phyloP scores from a whole-genome alignment of 2,888 invertebrate species.

The Folsomia manolachei region DNA sequence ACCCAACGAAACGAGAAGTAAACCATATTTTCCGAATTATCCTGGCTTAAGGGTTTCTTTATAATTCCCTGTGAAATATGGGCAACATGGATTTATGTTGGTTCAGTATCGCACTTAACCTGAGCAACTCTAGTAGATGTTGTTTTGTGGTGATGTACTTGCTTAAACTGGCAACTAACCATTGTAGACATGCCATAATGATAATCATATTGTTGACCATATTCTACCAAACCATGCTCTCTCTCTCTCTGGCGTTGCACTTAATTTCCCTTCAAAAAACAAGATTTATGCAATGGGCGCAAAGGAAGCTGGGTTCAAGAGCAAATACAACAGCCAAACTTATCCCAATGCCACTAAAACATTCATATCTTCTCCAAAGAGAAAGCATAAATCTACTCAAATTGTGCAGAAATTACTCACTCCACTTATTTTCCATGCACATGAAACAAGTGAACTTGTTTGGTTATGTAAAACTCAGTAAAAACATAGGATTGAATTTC shows the following conservation, averaged over 20 bases:
- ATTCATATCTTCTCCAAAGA: neutral
- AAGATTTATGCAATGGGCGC: constrained; percentile 15
- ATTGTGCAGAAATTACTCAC: neutral
- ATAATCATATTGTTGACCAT: neutral
- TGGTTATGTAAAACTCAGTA: too few relatives aligned
- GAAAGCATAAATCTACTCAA: neutral
- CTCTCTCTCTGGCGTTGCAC: neutral
- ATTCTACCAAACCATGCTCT: neutral
- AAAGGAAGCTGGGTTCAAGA: neutral
- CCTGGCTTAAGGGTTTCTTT: constrained; percentile 20
- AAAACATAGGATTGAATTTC: too few relatives aligned
- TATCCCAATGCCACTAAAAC: neutral
- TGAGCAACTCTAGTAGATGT: neutral
- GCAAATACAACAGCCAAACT: too few relatives aligned
- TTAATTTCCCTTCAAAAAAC: constrained; percentile 16
- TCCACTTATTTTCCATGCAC: too few relatives aligned
- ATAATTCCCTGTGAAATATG: constrained; percentile 28
- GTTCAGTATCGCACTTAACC: neutral
- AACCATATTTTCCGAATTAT: constrained; percentile 21
- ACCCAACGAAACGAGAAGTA: neutral
- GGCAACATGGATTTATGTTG: constrained; percentile 10
- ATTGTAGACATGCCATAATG: neutral
- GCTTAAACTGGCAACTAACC: too few relatives aligned
- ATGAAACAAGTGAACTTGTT: too few relatives aligned
- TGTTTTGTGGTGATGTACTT: neutral